Conservation (phyloP, 2,797 vertebrate species). For the Bradypodion ventrale region DNA sequence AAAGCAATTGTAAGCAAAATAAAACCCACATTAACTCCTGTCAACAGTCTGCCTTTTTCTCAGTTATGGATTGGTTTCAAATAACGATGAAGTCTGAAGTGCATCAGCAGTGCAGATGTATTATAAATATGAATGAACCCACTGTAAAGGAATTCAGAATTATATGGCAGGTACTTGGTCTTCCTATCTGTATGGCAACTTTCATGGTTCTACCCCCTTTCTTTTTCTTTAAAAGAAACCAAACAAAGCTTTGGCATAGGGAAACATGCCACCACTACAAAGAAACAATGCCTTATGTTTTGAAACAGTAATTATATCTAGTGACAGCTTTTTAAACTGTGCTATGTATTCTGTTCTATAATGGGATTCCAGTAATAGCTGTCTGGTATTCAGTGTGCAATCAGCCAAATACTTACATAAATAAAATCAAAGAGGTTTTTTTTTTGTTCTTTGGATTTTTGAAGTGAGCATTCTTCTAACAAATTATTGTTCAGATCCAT, state of each 20-base stretch:
- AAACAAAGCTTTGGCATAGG: constrained; percentile 58
- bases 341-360: constrained; percentile 54
- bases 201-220: constrained; percentile 31
- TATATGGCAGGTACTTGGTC: constrained; percentile 51
- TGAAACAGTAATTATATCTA: constrained; percentile 55
- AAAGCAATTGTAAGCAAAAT: constrained; percentile 82
- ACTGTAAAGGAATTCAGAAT: constrained; percentile 61
- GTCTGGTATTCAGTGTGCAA: constrained; percentile 60
- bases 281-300: constrained; percentile 61
- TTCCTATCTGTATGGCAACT: constrained; percentile 56
- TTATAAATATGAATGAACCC: constrained; percentile 80
- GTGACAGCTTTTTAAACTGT: constrained; percentile 54
- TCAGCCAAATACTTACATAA: constrained; percentile 37
- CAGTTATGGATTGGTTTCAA: constrained; percentile 80
- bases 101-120: constrained; percentile 72
- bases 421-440: constrained; percentile 27
- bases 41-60: constrained; percentile 79
- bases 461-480: constrained; percentile 50
- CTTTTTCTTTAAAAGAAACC: constrained; percentile 12
- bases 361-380: constrained; percentile 55
- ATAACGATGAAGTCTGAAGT: constrained; percentile 73
- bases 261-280: constrained; percentile 51
- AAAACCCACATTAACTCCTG: constrained; percentile 81
- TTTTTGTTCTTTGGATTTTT: constrained; percentile 29
- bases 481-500: constrained; percentile 37